phyloP scores from a whole-genome alignment of 2,113 vertebrate species.

The Saccopteryx bilineata region DNA sequence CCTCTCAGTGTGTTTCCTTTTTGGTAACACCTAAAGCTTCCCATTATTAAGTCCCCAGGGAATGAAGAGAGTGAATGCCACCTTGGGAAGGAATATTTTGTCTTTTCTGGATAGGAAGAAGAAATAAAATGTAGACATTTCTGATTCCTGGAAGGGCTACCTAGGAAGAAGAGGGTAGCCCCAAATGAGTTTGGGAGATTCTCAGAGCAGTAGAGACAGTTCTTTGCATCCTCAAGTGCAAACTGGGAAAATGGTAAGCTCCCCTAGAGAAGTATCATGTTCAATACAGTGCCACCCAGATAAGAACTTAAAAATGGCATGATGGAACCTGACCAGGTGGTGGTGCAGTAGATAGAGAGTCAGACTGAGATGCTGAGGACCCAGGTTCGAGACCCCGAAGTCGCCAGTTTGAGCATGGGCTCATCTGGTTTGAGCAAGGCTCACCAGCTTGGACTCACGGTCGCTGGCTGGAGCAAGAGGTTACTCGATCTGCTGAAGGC shows the following conservation, averaged over 20 bases:
- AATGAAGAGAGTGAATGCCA: constrained; percentile 19
- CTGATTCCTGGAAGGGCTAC: neutral
- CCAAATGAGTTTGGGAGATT: neutral
- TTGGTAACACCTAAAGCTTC: constrained; percentile 25
- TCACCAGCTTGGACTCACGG: too few relatives aligned
- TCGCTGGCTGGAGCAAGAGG: too few relatives aligned
- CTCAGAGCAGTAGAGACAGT: neutral
- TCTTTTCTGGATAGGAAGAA: neutral
- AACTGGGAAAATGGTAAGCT: neutral
- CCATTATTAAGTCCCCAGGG: neutral
- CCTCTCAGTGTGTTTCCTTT: neutral
- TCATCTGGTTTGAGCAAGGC: too few relatives aligned
- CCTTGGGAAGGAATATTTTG: constrained; percentile 7
- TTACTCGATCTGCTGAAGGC: too few relatives aligned
- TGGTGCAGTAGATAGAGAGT: too few relatives aligned
- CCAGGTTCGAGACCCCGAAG: too few relatives aligned
- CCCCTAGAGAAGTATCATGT: neutral
- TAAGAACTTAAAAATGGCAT: constrained; percentile 1
- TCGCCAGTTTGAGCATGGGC: too few relatives aligned
- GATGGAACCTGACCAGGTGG: neutral
- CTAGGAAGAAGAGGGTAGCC: constrained; percentile 34
- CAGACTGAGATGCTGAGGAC: too few relatives aligned
- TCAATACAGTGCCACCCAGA: neutral
- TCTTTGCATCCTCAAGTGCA: neutral
- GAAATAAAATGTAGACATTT: neutral